Conservation (phyloP, 2,888 invertebrate species). For the Malacosoma neustria region DNA sequence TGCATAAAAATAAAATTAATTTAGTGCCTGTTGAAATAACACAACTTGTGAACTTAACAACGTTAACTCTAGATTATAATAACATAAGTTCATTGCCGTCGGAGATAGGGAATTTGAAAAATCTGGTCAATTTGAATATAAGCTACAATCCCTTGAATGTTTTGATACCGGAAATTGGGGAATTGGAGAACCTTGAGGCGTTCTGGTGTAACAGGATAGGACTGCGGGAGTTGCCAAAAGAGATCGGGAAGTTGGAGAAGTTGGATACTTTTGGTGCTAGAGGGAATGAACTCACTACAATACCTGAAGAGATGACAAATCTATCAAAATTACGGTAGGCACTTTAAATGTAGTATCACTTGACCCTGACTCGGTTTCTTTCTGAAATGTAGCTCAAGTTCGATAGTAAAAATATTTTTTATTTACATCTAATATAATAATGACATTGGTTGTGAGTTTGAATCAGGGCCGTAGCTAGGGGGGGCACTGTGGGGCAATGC, state of each 20-base stretch:
- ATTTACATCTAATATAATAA: no score
- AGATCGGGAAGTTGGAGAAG: slow-evolving; percentile 74
- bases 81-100: slow-evolving; percentile 74
- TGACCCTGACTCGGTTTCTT: neutral
- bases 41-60: slow-evolving; percentile 71
- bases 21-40: slow-evolving; percentile 62
- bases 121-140: slow-evolving; percentile 77
- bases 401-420: no score
- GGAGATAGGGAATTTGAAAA: slow-evolving; percentile 74
- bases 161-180: slow-evolving; percentile 76
- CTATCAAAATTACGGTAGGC: slow-evolving; percentile 70
- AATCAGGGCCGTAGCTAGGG: no score
- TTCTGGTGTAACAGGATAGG: slow-evolving; percentile 80
- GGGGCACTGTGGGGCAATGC: no score
- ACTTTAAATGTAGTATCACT: neutral
- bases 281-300: slow-evolving; percentile 72
- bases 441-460: no score
- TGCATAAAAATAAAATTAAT: slow-evolving; percentile 77
- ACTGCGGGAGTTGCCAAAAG: slow-evolving; percentile 72
- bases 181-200: slow-evolving; percentile 74
- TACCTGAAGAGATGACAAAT: slow-evolving; percentile 75
- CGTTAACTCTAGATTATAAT: slow-evolving; percentile 80
- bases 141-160: slow-evolving; percentile 78
- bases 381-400: no score
- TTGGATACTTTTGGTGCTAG: slow-evolving; percentile 80